These are phyloP conservation scores for Xylota sylvarum DNA, from an alignment of 2,888 invertebrate genomes.

Conservation along the genomic window DNA sequence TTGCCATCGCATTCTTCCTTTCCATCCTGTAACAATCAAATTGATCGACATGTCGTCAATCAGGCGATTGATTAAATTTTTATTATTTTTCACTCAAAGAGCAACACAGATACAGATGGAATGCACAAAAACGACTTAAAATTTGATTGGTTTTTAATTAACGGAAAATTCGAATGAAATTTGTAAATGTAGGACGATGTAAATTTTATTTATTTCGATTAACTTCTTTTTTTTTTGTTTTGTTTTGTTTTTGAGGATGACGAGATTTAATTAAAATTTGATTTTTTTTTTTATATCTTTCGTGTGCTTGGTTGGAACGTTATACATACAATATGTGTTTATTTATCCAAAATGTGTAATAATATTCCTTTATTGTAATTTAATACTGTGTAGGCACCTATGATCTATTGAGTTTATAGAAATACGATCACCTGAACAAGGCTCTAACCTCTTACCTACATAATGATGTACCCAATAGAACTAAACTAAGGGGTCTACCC, in stretches of 20 bases:
- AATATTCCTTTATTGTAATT: conserved; percentile 38
- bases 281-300: conserved; percentile 12
- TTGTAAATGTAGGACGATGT: conserved; percentile 29
- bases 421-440: too few species aligned
- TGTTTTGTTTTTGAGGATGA: conserved; percentile 12
- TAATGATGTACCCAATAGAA: too few species aligned
- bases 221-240: not conserved
- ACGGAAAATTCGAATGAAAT: conserved; percentile 78
- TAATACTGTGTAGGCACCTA: too few species aligned
- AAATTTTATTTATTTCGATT: conserved; percentile 40
- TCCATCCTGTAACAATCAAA: conserved; percentile 55
- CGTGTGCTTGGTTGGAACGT: not conserved
- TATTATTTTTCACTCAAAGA: conserved; percentile 73
- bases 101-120: conserved; percentile 56
- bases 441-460: too few species aligned
- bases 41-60: conserved; percentile 76
- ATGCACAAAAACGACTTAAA: conserved; percentile 76
- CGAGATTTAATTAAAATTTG: conserved; percentile 61
- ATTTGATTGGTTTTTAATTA: conserved; percentile 84
- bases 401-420: too few species aligned
- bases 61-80: conserved; percentile 74
- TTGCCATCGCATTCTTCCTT: conserved; percentile 25
- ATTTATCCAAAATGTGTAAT: conserved; percentile 39
- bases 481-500: too few species aligned
- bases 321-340: not conserved